Evolutionary conservation across 2,888 invertebrate species (phyloP).

Genomic region (Drosophila aldrichi): DNA sequence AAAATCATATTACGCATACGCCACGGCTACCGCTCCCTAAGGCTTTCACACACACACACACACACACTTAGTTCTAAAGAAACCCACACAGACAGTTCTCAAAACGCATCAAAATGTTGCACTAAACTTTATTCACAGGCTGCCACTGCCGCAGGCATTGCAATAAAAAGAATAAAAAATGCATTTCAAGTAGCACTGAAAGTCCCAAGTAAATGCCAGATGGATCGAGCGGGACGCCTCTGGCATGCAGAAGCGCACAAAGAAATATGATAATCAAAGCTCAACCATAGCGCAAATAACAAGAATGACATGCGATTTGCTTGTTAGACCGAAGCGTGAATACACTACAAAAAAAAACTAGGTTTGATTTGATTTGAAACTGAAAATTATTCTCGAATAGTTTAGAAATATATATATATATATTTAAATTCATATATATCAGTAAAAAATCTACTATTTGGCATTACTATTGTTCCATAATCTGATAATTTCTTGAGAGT

Average conservation of each 20-base stretch:
- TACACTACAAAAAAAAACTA: slow-evolving; percentile 20
- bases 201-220: slow-evolving; percentile 53
- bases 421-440: too few relatives aligned
- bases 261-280: slow-evolving; percentile 76
- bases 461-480: background rate
- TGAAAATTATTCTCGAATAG: too few relatives aligned
- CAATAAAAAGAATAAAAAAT: slow-evolving; percentile 62
- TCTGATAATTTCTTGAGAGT: background rate
- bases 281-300: slow-evolving; percentile 36
- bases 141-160: slow-evolving; percentile 65
- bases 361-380: too few relatives aligned
- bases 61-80: background rate
- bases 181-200: slow-evolving; percentile 63
- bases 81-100: slow-evolving; percentile 43
- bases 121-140: slow-evolving; percentile 71
- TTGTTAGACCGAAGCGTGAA: slow-evolving; percentile 5
- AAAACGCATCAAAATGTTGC: slow-evolving; percentile 76
- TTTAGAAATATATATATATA: too few relatives aligned
- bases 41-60: slow-evolving; percentile 6
- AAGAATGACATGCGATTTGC: slow-evolving; percentile 2
- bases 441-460: too few relatives aligned
- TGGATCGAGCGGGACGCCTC: slow-evolving; percentile 25
- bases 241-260: slow-evolving; percentile 58
- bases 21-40: slow-evolving; percentile 9
- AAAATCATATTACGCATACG: slow-evolving; percentile 76